Percentiles rank a stretch among this genome's conserved stretches.
These are phyloP conservation scores for Heterohyrax brucei DNA, from an alignment of 2,797 vertebrate genomes.

Conservation along the genomic window DNA sequence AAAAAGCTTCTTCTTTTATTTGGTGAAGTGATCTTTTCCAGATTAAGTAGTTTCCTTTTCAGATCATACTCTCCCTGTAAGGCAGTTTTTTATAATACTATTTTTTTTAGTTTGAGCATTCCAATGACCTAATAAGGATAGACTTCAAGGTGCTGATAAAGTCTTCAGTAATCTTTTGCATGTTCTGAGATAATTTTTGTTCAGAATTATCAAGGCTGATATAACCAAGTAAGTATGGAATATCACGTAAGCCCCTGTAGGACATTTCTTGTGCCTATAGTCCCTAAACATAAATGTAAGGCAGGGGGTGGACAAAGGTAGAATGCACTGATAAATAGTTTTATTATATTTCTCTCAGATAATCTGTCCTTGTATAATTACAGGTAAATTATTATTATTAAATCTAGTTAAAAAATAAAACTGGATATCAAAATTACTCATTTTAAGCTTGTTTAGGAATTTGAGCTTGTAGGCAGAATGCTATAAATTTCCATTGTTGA, in stretches of 20 bases:
- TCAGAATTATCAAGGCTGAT: conserved; percentile 80
- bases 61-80: conserved; percentile 92
- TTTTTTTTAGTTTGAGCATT: conserved; percentile 91
- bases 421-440: conserved; percentile 72
- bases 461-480: conserved; percentile 19
- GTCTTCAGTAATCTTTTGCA: conserved; percentile 77
- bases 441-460: background rate
- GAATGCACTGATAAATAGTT: background rate
- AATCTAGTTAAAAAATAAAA: conserved; percentile 33
- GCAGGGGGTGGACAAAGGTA: background rate
- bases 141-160: conserved; percentile 67
- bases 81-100: conserved; percentile 95
- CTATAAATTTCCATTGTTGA: conserved; percentile 75
- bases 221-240: conserved; percentile 73
- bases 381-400: background rate
- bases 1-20: conserved; percentile 94
- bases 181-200: conserved; percentile 73
- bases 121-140: conserved; percentile 95
- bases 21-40: conserved; percentile 91
- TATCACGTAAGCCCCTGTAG: conserved; percentile 67
- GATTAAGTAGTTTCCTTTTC: conserved; percentile 87
- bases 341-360: conserved; percentile 20
- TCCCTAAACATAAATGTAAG: conserved; percentile 89
- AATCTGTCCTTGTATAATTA: background rate
- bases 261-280: conserved; percentile 92